These are phyloP conservation scores for Cyclophora punctaria DNA, from an alignment of 2,888 invertebrate genomes.

Conservation along the genomic window DNA sequence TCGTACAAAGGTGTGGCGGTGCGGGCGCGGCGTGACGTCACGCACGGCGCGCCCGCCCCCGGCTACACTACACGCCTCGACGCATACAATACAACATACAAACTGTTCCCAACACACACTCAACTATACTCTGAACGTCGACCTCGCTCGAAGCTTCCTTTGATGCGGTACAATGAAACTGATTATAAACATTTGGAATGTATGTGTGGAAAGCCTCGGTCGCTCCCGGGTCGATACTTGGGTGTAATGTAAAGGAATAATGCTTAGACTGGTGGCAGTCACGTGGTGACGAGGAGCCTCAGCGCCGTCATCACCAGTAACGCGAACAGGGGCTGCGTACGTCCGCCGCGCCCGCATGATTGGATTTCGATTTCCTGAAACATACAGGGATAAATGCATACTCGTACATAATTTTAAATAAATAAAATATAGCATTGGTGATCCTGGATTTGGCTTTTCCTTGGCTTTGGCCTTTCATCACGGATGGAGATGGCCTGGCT, in stretches of 20 bases:
- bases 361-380: constrained; percentile 79
- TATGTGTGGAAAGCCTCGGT: constrained; percentile 13
- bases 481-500: too few relatives aligned
- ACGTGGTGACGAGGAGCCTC: constrained; percentile 45
- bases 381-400: too few relatives aligned
- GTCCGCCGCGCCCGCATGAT: constrained; percentile 73
- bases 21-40: constrained; percentile 9
- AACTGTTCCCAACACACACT: constrained; percentile 36
- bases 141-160: constrained; percentile 35
- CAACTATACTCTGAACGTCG: constrained; percentile 37
- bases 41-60: constrained; percentile 12
- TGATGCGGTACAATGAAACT: constrained; percentile 23
- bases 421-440: too few relatives aligned
- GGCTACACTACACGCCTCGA: constrained; percentile 19
- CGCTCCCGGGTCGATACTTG: constrained; percentile 10
- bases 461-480: too few relatives aligned
- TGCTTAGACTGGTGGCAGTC: constrained; percentile 40
- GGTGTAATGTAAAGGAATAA: constrained; percentile 22
- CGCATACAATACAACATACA: constrained; percentile 28
- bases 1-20: constrained; percentile 19
- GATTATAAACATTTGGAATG: constrained; percentile 19
- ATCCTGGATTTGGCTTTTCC: too few relatives aligned
- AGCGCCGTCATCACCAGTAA: constrained; percentile 35
- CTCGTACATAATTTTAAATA: too few relatives aligned
- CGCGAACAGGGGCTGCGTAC: constrained; percentile 33